Evolutionary conservation across 2,797 vertebrate species (phyloP).

Genomic region (Darevskia nairensis): DNA sequence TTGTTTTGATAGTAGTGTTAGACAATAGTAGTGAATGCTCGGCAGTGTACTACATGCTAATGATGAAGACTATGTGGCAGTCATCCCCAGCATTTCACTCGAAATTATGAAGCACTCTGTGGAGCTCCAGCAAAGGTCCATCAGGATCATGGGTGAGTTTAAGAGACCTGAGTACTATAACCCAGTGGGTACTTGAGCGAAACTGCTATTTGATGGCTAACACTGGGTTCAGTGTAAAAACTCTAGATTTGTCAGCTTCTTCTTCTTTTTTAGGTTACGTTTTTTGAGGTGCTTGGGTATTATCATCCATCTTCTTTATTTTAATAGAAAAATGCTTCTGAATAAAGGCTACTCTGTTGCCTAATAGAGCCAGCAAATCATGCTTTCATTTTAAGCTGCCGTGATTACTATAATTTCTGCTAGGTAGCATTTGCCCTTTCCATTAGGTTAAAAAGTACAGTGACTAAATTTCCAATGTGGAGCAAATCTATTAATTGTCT

Average conservation of each 20-base stretch:
- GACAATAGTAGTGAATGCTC: not conserved
- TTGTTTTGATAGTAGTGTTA: slow-evolving; percentile 10
- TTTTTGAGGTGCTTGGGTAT: not conserved
- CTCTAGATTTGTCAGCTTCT: not conserved
- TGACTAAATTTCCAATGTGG: slow-evolving; percentile 8
- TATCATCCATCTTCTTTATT: slow-evolving; percentile 7
- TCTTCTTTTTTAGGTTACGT: not conserved
- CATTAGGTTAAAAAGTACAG: slow-evolving; percentile 19
- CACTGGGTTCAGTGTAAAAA: not conserved
- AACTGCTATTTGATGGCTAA: not conserved
- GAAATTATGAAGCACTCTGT: not conserved
- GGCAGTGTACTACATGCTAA: not conserved
- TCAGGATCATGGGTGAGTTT: not conserved
- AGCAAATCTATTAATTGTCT: slow-evolving; percentile 25
- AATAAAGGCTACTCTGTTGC: slow-evolving; percentile 8
- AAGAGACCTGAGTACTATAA: not conserved
- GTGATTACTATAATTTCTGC: slow-evolving; percentile 30
- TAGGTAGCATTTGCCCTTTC: slow-evolving; percentile 34
- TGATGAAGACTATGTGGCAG: not conserved
- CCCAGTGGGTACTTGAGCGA: not conserved
- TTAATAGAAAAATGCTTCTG: slow-evolving; percentile 24
- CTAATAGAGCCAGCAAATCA: slow-evolving; percentile 27
- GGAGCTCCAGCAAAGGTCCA: not conserved
- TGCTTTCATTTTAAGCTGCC: slow-evolving; percentile 12
- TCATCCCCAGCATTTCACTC: not conserved